A percentile compares a stretch with the other conserved stretches of the same genome.
phyloP scores from a whole-genome alignment of 1,140 invertebrate species.

The Limonius californicus region DNA sequence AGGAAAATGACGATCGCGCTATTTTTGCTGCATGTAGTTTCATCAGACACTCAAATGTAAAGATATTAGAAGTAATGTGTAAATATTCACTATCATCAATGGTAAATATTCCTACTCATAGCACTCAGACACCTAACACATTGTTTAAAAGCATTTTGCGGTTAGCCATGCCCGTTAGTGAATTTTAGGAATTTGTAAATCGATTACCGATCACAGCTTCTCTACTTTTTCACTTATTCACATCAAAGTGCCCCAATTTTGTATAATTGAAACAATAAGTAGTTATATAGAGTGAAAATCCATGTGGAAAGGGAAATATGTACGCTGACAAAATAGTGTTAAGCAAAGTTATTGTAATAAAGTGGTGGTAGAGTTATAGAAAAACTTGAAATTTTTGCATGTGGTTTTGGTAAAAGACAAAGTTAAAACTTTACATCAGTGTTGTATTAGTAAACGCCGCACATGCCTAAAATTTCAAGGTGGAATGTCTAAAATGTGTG shows the following conservation, averaged over 20 bases:
- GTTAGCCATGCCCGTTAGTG: background rate
- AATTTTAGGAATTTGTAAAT: conserved; percentile 2
- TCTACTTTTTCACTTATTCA: conserved; percentile 20
- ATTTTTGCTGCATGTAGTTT: too few species aligned
- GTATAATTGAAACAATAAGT: conserved; percentile 17
- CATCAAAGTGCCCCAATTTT: conserved; percentile 29
- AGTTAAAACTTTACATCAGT: background rate
- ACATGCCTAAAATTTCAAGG: too few species aligned
- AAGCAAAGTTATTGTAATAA: too few species aligned
- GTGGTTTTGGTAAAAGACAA: background rate
- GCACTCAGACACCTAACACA: conserved; percentile 1
- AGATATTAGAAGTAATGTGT: background rate
- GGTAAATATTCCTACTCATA: background rate
- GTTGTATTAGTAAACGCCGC: too few species aligned
- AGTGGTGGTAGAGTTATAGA: background rate
- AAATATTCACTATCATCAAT: background rate
- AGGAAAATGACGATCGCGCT: too few species aligned
- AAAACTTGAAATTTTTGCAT: background rate
- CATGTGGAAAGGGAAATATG: conserved; percentile 4
- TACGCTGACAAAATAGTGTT: background rate
- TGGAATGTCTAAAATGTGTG: too few species aligned
- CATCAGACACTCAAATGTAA: too few species aligned
- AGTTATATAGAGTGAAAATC: background rate
- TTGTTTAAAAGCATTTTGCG: background rate
- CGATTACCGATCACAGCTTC: background rate